These are phyloP conservation scores for Sycophaga agraensis DNA, from an alignment of 1,140 invertebrate genomes.

Conservation along the genomic window DNA sequence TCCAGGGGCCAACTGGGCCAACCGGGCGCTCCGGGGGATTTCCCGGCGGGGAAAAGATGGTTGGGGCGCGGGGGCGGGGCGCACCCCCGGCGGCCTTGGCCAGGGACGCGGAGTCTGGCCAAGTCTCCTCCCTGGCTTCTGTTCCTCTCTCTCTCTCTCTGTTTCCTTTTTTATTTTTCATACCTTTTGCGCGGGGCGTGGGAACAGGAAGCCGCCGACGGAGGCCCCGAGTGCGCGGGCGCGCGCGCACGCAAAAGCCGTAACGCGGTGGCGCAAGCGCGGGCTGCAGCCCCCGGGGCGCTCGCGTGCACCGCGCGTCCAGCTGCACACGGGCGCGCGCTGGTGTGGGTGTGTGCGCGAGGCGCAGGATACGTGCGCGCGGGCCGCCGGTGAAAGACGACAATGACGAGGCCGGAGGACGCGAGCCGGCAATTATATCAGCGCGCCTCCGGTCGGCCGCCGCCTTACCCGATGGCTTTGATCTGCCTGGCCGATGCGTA, in stretches of 20 bases:
- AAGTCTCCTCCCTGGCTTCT: neutral
- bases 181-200: slow-evolving; percentile 12
- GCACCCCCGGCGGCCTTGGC: too few relatives aligned
- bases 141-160: neutral
- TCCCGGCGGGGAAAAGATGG: too few relatives aligned
- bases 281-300: too few relatives aligned
- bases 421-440: slow-evolving; percentile 6
- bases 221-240: neutral
- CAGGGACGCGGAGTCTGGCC: too few relatives aligned
- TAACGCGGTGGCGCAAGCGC: too few relatives aligned
- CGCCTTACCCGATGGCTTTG: too few relatives aligned
- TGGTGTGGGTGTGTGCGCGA: slow-evolving; percentile 5
- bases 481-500: too few relatives aligned
- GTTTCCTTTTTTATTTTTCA: neutral
- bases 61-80: too few relatives aligned
- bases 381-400: slow-evolving; percentile 23
- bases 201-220: slow-evolving; percentile 24
- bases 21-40: too few relatives aligned
- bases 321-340: too few relatives aligned
- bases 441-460: too few relatives aligned
- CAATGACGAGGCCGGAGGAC: neutral
- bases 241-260: slow-evolving; percentile 27
- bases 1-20: too few relatives aligned
- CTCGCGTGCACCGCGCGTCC: slow-evolving; percentile 23
- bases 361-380: neutral